These are phyloP conservation scores for Nemapogon koenigi DNA, from an alignment of 2,888 invertebrate genomes.

Conservation along the genomic window DNA sequence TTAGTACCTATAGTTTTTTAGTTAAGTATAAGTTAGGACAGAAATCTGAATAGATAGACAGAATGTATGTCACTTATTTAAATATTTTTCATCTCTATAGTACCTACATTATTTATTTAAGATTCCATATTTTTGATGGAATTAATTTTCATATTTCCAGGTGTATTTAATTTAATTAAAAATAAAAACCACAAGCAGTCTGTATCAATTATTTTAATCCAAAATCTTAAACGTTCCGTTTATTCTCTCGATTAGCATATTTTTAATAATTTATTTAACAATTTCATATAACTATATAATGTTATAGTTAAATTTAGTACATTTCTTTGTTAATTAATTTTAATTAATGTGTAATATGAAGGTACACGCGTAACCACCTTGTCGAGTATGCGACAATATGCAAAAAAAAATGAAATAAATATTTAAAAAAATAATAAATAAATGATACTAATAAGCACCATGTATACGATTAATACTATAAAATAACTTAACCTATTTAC, in stretches of 20 bases:
- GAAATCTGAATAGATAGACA: too few relatives aligned
- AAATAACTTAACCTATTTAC: slow-evolving; percentile 32
- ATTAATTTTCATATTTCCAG: too few relatives aligned
- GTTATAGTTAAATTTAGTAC: slow-evolving; percentile 19
- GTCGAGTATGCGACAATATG: slow-evolving; percentile 27
- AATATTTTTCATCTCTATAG: too few relatives aligned
- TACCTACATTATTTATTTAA: too few relatives aligned
- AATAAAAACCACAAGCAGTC: slow-evolving; percentile 2
- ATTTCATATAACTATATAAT: slow-evolving; percentile 19
- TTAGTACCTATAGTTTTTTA: too few relatives aligned
- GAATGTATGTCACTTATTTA: too few relatives aligned
- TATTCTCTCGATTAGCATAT: slow-evolving; percentile 20
- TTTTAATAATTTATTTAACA: slow-evolving; percentile 20
- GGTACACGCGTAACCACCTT: slow-evolving; percentile 62
- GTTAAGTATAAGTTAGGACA: too few relatives aligned
- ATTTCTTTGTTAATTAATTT: slow-evolving; percentile 10
- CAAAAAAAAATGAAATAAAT: slow-evolving; percentile 19
- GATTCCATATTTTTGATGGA: too few relatives aligned
- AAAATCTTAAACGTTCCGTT: slow-evolving; percentile 12
- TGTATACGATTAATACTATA: slow-evolving; percentile 23
- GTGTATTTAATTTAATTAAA: neutral
- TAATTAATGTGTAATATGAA: slow-evolving; percentile 24
- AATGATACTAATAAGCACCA: slow-evolving; percentile 37
- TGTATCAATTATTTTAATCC: slow-evolving; percentile 14
- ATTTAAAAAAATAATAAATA: slow-evolving; percentile 21